Base-by-base conservation (phyloP, 2,113 vertebrate species). In the Spea multiplicata region DNA sequence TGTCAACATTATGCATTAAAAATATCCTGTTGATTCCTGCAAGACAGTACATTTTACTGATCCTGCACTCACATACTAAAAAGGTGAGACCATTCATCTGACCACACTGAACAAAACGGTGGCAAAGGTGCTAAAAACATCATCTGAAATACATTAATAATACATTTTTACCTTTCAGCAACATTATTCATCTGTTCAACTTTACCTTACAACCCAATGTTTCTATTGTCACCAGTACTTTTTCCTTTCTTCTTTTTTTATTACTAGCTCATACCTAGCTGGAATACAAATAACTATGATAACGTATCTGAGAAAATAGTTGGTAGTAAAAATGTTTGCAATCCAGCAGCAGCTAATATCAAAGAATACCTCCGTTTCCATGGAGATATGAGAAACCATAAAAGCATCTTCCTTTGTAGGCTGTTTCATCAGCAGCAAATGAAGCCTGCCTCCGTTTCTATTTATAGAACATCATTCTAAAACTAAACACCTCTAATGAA, bases 311-410 rank as follows among this genome's bases (percentile, higher is more conserved):
- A 45, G 48, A 50, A 4, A 47, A 3, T 52, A 59, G 71, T 47
- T 59, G 44, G 45, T 59, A 66, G 44, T 67, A 59, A 73, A 1
- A 71, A 80, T 0, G 0, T 44, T 74, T 7, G 73, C 8, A 16
- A 62, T 61, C 76, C 6, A 78, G 66, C 14, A 61, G 62, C 68
- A 81, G 55, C 0, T 55, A 66, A 83, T 76, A 84, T 62, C 82
- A 81, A 83, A 47, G 65, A 48, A 80, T 74, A 71, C 52, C 67
- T 66, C 68, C 77, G 80, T 87, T 89, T 81, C 83, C 80, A 81
- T 81, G 81, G 84, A 88, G 83, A 90, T 82, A 50, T 72, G 47
- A 83, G 47, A 75, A 86, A 66, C 68, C 16, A 76, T 78, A 10
- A 83, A 84, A 75, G 0, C 0, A 52, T 76, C 76, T 61, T 82